A percentile compares a stretch with the other conserved stretches of the same genome.
phyloP scores from a whole-genome alignment of 1,140 invertebrate species.

The Drosophila subpulchrella region DNA sequence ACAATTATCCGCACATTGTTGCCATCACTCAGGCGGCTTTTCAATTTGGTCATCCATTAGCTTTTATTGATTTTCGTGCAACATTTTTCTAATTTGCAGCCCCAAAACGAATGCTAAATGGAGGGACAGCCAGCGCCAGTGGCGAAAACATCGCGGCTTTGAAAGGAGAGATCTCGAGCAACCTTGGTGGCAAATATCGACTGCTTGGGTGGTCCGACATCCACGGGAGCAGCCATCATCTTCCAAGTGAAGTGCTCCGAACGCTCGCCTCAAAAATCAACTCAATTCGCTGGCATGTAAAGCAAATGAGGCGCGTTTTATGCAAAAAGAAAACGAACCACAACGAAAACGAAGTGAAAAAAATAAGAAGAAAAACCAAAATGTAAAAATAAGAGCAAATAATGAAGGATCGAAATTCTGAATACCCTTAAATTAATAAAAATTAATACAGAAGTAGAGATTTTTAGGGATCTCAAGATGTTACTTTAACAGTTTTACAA shows the following conservation, averaged over 20 bases:
- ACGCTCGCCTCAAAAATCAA: conserved; percentile 63
- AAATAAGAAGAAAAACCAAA: conserved; percentile 22
- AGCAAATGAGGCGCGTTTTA: conserved; percentile 78
- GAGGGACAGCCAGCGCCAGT: conserved; percentile 2
- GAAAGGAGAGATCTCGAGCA: conserved; percentile 16
- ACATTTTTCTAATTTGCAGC: conserved; percentile 77
- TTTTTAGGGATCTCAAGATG: too few relatives aligned
- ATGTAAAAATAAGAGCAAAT: conserved; percentile 20
- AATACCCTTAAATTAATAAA: not conserved
- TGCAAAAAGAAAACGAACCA: conserved; percentile 61
- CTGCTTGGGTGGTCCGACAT: conserved; percentile 63
- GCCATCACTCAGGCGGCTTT: conserved; percentile 35
- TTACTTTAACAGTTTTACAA: too few relatives aligned
- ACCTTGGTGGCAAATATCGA: conserved; percentile 66
- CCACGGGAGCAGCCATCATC: conserved; percentile 12
- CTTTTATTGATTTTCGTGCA: conserved; percentile 76
- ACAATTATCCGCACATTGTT: conserved; percentile 54
- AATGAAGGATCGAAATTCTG: not conserved
- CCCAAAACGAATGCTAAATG: conserved; percentile 55
- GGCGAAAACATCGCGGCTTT: not conserved
- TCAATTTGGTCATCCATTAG: conserved; percentile 69
- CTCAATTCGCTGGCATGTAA: conserved; percentile 72
- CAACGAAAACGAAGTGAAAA: conserved; percentile 26
- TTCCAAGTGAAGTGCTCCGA: conserved; percentile 28
- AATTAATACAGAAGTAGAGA: not conserved